These are phyloP conservation scores for Sprattus sprattus DNA, from an alignment of 2,113 vertebrate species.

Conservation along the genomic window DNA sequence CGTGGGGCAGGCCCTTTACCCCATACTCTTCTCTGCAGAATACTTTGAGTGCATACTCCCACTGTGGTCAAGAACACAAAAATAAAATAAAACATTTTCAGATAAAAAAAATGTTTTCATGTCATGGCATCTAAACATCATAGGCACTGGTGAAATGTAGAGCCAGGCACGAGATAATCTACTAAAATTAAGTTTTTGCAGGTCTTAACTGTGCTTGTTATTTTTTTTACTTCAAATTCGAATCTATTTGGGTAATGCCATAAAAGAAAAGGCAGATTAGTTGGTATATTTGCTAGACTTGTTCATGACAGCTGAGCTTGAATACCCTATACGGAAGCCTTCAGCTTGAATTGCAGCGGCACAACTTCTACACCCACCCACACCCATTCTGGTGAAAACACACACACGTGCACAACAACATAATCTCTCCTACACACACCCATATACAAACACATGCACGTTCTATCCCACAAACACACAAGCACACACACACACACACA, in stretches of 20 bases:
- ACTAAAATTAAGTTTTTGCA: no score
- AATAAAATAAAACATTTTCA: not conserved
- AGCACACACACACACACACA: not conserved
- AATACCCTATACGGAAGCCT: no score
- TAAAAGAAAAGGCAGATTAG: no score
- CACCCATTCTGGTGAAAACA: not conserved
- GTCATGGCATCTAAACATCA: not conserved
- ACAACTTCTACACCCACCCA: no score
- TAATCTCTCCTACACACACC: no score
- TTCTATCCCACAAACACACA: not conserved
- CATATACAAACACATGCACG: no score
- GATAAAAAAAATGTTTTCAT: not conserved
- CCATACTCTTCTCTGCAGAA: slow-evolving; percentile 63
- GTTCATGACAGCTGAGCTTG: no score
- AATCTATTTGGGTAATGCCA: no score
- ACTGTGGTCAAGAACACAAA: slow-evolving; percentile 47
- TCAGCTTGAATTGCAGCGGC: no score
- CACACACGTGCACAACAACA: not conserved
- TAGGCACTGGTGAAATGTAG: not conserved
- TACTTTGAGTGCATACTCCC: slow-evolving; percentile 55
- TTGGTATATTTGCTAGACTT: no score
- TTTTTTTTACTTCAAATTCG: no score
- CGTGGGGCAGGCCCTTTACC: slow-evolving; percentile 49
- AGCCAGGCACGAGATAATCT: not conserved
- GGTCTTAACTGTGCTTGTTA: not conserved